Evolutionary conservation across 2,888 invertebrate species (phyloP), one percentile per base, ranked within the genome.

Genomic region (Agonopterix subpropinquella): DNA sequence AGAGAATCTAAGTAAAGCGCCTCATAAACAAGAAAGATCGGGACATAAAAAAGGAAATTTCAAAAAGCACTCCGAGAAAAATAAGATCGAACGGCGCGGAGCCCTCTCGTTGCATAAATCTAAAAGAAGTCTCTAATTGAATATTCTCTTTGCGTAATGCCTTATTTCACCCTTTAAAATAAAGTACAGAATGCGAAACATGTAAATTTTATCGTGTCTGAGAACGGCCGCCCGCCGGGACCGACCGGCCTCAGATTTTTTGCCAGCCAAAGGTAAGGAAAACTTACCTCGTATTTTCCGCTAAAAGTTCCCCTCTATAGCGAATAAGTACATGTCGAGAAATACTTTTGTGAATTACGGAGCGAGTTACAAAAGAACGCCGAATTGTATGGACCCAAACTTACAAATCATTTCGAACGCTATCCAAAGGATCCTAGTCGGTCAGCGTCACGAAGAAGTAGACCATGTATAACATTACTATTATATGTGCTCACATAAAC

Each of bases 161-260:
- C 73, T 82, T 83, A 82, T 76, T 86, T 80, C 78, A 84, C 84
- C 85, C 85, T 80, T 86, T 83, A 84, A 83, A 86, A 83, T 80
- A 85, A 87, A 87, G 83, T 85, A 84, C 75, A 81, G 76, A 74
- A 78, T 79, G 75, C 73, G 80, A 82, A 84, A 83, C 83, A 87
- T 87, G 87, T 85, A 87, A 87, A 87, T 87, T 86, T 83, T 78
- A 85, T 82, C 80, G 81, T 70, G 79, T 80, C 83, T 79, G 75
- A 70, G 73, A 70, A 59, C 65, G 67, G 67, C 70, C 76, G 64
- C 62, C 62, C 66, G 68, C 58, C 62, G 75, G 76, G n/a, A n/a
- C 13, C 13, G 78, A 73, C 66, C 58, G 62, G 65, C 72, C 11
- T 62, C 70, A 67, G 78, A 77, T 82, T 86, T 86, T 83, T 83